phyloP scores from a whole-genome alignment of 2,113 vertebrate genomes.

The Struthio camelus region DNA sequence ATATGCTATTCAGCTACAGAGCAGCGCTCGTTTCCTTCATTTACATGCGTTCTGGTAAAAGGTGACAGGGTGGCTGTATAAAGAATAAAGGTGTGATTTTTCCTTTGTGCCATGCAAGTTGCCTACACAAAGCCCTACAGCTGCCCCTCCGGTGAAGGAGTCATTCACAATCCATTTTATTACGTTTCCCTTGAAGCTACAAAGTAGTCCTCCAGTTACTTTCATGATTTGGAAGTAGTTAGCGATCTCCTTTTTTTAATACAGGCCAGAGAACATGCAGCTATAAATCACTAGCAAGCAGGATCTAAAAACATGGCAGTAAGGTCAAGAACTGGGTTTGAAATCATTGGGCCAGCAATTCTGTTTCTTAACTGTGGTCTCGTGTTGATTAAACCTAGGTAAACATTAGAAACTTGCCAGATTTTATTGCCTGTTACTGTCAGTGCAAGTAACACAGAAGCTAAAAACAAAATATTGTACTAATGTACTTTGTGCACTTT shows the following conservation, averaged over 20 bases:
- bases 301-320: background rate
- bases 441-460: background rate
- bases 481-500: background rate
- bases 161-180: background rate
- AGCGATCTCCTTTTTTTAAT: background rate
- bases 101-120: background rate
- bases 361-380: background rate
- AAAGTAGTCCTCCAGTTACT: background rate
- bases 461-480: background rate
- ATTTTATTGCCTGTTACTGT: background rate
- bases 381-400: background rate
- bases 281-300: slow-evolving; percentile 1
- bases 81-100: background rate
- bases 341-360: background rate
- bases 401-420: background rate
- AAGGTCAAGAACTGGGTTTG: background rate
- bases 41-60: background rate
- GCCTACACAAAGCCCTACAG: background rate
- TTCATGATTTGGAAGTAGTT: background rate
- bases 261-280: background rate
- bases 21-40: background rate
- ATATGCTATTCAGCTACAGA: background rate
- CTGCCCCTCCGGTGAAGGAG: background rate
- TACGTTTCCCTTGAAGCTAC: background rate
- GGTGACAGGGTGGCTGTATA: background rate